A percentile compares a stretch with the other conserved stretches of the same genome.
These are phyloP conservation scores for Resseliella maxima DNA, from an alignment of 2,888 invertebrate species.

Conservation along the genomic window DNA sequence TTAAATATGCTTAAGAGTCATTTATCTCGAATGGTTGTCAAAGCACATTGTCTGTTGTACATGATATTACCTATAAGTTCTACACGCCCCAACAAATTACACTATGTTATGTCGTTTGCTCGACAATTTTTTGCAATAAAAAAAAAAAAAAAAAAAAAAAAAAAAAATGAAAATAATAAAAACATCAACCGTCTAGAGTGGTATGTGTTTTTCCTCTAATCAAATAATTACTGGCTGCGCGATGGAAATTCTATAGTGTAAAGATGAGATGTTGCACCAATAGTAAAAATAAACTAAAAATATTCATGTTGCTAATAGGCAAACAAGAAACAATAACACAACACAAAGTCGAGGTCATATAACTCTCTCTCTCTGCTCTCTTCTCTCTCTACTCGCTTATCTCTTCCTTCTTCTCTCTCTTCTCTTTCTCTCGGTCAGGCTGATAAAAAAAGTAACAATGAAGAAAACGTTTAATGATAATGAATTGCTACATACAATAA, in stretches of 20 bases:
- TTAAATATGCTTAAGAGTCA: conserved; percentile 54
- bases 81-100: conserved; percentile 30
- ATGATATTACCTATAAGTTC: neutral
- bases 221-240: neutral
- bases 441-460: conserved; percentile 15
- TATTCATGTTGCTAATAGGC: conserved; percentile 32
- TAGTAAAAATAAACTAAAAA: neutral
- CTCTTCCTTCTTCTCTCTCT: too few relatives aligned
- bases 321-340: neutral
- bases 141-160: neutral
- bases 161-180: conserved; percentile 43
- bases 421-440: neutral
- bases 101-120: neutral
- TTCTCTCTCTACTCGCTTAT: neutral
- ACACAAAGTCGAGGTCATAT: neutral
- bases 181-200: neutral
- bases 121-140: neutral
- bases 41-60: neutral
- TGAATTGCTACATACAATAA: conserved; percentile 42
- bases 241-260: neutral
- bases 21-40: conserved; percentile 34
- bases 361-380: neutral
- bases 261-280: neutral
- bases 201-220: conserved; percentile 49
- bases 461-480: conserved; percentile 39